These are phyloP conservation scores for Dendroctonus valens DNA, from an alignment of 1,140 invertebrate species.

Conservation along the genomic window DNA sequence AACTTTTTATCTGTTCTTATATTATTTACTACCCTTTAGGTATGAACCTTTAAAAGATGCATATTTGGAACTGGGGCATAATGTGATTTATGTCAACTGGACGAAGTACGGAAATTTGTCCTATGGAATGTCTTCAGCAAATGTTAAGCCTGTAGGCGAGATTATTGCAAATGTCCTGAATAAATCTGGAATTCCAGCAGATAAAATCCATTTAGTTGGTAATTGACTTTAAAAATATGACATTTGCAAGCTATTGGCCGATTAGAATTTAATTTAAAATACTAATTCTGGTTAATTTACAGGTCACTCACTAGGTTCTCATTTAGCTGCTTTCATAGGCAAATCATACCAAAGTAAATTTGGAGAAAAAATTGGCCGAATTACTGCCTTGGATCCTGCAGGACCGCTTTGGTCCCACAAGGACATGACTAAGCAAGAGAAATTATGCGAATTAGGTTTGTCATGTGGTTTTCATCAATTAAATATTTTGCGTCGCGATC, in stretches of 20 bases:
- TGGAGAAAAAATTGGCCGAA: conserved; percentile 50
- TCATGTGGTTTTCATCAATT: conserved; percentile 51
- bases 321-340: conserved; percentile 71
- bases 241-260: background rate
- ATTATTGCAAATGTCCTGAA: conserved; percentile 37
- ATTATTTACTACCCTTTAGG: conserved; percentile 4
- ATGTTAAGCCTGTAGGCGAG: conserved; percentile 36
- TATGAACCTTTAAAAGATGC: conserved; percentile 40
- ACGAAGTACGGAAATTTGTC: conserved; percentile 25
- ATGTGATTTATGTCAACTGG: conserved; percentile 62
- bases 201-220: conserved; percentile 39
- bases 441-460: conserved; percentile 66
- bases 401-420: conserved; percentile 61
- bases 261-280: conserved; percentile 1
- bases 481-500: too few relatives aligned
- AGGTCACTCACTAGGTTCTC: conserved; percentile 74
- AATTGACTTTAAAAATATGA: background rate
- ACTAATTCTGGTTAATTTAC: conserved; percentile 53
- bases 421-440: conserved; percentile 55
- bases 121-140: conserved; percentile 30
- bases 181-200: conserved; percentile 11
- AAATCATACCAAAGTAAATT: conserved; percentile 47
- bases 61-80: conserved; percentile 58
- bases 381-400: conserved; percentile 66
- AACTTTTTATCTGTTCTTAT: background rate